Percentiles rank a stretch among this genome's conserved stretches.
phyloP scores from a whole-genome alignment of 2,888 invertebrate species.

The Drosophila emarginata region DNA sequence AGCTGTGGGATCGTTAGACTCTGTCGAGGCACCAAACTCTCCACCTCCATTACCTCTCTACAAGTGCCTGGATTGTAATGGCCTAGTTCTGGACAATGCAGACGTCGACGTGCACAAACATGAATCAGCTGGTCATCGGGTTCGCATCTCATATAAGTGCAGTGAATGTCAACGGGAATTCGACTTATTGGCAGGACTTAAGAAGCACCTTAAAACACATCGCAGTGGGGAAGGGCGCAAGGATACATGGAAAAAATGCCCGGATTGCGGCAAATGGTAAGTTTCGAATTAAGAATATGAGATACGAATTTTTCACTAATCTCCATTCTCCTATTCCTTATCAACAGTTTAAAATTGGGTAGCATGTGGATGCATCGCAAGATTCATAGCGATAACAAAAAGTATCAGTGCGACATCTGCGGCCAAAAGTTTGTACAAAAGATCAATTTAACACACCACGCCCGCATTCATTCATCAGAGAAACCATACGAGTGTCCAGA shows the following conservation, averaged over 20 bases:
- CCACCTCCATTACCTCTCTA: slow-evolving; percentile 64
- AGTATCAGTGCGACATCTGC: slow-evolving; percentile 82
- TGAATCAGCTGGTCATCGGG: slow-evolving; percentile 74
- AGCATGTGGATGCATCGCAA: slow-evolving; percentile 83
- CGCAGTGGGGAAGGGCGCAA: slow-evolving; percentile 76
- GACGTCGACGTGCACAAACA: slow-evolving; percentile 70
- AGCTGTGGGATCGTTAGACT: slow-evolving; percentile 24
- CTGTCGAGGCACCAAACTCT: slow-evolving; percentile 29
- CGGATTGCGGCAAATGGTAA: slow-evolving; percentile 82
- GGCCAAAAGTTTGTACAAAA: slow-evolving; percentile 83
- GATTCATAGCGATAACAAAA: slow-evolving; percentile 82
- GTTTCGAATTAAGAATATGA: slow-evolving; percentile 9
- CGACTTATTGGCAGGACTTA: slow-evolving; percentile 75
- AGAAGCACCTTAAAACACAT: slow-evolving; percentile 81
- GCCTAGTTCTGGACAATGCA: slow-evolving; percentile 64
- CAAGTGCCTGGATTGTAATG: slow-evolving; percentile 80
- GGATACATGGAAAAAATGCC: slow-evolving; percentile 81
- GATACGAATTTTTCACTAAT: background rate
- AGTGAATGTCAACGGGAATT: slow-evolving; percentile 80
- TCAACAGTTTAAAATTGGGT: slow-evolving; percentile 79
- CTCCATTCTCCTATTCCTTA: background rate
- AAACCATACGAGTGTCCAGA: slow-evolving; percentile 81
- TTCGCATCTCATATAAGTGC: slow-evolving; percentile 77
- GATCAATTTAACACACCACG: slow-evolving; percentile 82
- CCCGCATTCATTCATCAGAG: slow-evolving; percentile 81